Base-by-base conservation (phyloP, 2,797 vertebrate species). In the Falco rusticolus region DNA sequence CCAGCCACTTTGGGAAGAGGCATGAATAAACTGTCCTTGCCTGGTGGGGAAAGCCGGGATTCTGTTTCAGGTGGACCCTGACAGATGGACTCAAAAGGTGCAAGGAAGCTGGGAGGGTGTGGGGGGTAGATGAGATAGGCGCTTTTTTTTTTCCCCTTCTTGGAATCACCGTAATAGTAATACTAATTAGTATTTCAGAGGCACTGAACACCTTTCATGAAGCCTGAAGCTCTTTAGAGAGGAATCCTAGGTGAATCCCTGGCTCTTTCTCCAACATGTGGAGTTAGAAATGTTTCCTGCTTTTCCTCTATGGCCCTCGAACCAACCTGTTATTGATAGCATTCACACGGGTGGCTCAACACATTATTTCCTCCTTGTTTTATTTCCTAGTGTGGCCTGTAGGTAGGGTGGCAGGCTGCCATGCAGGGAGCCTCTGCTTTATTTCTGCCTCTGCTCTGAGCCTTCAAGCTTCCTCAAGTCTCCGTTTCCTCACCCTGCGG, bases 61-160 rank as follows among this genome's bases (percentile, higher is more conserved):
- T 93, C 56, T 6, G 45, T 92, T 97, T 90, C 81, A 90, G 89
- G 87, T 6, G 6, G 82, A 95, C 85, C 83, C 84, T 96, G 97
- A 76, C 87, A 96, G 96, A 96, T 96, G 87, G 96, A 50, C 84
- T 96, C 74, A 10, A 86, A 96, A 96, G 87, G 90, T 89, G 85
- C 56, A 63, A 80, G 78, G 61, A 82, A 72, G 53, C 63, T 79
- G 76, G 29, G 65, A 71, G 86, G 59, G 39, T 33, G 9, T 34
- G 12, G 13, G 31, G 82, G 45, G 37, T 51, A 82, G 79, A 89
- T 2, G 9, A 87, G 72, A 74, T 45, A 54, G 48, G 79, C n/a
- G n/a, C n/a, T n/a, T n/a, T n/a, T n/a, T n/a, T n/a, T n/a, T n/a
- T n/a, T n/a, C n/a, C n/a, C n/a, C 6, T 41, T 41, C 39, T 89